A percentile compares a stretch with the other conserved stretches of the same genome.
Conservation (phyloP, 2,113 vertebrate genomes). For the Varanus salvator region DNA sequence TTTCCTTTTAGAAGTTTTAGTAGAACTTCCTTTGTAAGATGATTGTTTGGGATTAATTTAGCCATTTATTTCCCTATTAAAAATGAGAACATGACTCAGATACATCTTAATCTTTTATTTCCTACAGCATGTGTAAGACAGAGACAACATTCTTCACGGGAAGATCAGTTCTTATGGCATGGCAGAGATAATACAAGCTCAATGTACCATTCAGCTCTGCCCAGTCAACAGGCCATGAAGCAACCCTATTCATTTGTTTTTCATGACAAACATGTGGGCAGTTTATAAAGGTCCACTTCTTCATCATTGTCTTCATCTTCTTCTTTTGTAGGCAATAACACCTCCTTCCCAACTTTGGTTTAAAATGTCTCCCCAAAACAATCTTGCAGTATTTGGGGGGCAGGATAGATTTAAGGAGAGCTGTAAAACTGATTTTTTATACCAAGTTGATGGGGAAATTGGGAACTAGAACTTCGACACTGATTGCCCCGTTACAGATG, state of each 20-base stretch:
- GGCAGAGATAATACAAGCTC: not conserved
- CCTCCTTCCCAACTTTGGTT: too few relatives aligned
- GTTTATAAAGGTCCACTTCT: too few relatives aligned
- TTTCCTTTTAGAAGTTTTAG: not conserved
- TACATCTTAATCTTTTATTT: not conserved
- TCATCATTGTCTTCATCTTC: too few relatives aligned
- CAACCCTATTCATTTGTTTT: not conserved
- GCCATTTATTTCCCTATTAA: too few relatives aligned
- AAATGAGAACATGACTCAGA: not conserved
- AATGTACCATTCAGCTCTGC: not conserved
- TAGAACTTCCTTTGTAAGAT: not conserved
- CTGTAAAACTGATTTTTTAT: not conserved
- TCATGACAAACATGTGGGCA: not conserved
- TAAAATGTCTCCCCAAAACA: not conserved
- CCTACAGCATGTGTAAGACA: not conserved
- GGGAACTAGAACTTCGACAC: not conserved
- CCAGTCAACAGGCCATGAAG: not conserved
- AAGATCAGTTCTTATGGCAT: not conserved
- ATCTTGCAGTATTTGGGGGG: not conserved
- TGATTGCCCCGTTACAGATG: not conserved
- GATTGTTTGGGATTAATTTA: not conserved
- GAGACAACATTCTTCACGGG: constrained; percentile 6
- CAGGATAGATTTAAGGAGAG: not conserved
- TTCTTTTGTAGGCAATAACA: too few relatives aligned
- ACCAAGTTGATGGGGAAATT: not conserved